phyloP scores from a whole-genome alignment of 1,140 invertebrate genomes.

The Cyclargus thomasi region DNA sequence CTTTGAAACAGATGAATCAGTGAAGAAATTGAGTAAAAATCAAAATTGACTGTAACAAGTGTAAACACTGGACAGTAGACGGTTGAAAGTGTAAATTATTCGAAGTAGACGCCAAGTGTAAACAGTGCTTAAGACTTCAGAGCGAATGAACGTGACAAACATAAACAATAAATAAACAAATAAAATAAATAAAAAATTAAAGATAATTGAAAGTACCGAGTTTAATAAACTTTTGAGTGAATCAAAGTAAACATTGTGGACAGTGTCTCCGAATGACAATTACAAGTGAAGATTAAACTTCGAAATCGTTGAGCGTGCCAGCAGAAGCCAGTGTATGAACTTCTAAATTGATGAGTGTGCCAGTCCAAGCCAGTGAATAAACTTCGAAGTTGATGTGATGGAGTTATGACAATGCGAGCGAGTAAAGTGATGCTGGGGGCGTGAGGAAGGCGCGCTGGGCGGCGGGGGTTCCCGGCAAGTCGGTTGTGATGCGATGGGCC shows the following conservation, averaged over 20 bases:
- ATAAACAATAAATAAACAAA: neutral
- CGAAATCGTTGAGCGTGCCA: neutral
- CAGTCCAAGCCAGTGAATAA: neutral
- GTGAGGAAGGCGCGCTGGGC: constrained; percentile 59
- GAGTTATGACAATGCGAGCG: constrained; percentile 1
- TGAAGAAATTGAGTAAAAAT: neutral
- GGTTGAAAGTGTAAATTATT: neutral
- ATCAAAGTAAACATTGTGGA: too few relatives aligned
- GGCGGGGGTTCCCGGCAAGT: constrained; percentile 62
- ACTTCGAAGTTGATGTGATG: neutral
- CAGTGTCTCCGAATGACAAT: too few relatives aligned
- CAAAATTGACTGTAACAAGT: neutral
- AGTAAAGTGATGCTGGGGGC: constrained; percentile 36
- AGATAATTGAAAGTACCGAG: too few relatives aligned
- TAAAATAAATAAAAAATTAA: neutral
- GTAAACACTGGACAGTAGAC: neutral
- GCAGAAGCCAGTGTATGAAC: neutral
- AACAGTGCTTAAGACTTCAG: neutral
- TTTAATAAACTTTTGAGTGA: too few relatives aligned
- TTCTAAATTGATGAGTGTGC: neutral
- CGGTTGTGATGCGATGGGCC: constrained; percentile 79
- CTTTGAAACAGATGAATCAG: neutral
- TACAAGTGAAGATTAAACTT: neutral
- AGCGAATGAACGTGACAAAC: neutral
- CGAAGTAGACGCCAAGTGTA: neutral